Base-by-base conservation (phyloP, 2,888 invertebrate genomes). In the Cantharis rustica region DNA sequence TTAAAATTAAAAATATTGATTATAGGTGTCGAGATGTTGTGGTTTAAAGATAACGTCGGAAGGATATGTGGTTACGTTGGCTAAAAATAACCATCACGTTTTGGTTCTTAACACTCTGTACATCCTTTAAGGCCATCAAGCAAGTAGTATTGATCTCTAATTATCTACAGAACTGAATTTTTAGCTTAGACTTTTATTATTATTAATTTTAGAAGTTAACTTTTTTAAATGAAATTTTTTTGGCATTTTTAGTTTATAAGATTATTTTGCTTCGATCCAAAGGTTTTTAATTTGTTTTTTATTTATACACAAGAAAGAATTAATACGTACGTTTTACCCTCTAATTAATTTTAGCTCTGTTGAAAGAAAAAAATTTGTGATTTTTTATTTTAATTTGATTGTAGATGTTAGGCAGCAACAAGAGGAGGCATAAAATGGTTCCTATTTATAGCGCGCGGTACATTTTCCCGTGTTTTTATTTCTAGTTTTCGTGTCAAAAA, bases 51-150 rank as follows among this genome's bases (percentile, higher is more conserved):
- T 98, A 86, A 98, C 98, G 75, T 96, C 96, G 16, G 98, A 98
- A 89, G 98, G 98, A 83, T 97, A 96, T 89, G 95, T 98, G 84
- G 96, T 97, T 84, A 97, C 98, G 82, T 90, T 98, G 90, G 98
- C 98, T 88, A 98, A 98, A 91, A 98, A 98, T 91, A 98, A 98
- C 91, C 98, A 98, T 90, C 97, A 98, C 90, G 98, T 98, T 86
- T 93, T 98, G 89, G 96, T 98, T 88, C 92, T 98, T 89, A 96
- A 96, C 91, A 96, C 96, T 85, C 93, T 96, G 87, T 96, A 96
- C 91, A 95, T 96, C 91, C 93, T 95, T 90, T 95, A 94, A 94
- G 93, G 92, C 89, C 89, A 89, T 88, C 83, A 84, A 84, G 86
- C 86, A 86, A 87, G 86, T 86, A 87, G 86, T 86, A 86, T 47